Base-by-base conservation (phyloP, 2,888 invertebrate genomes). In the Andrena minutula region DNA sequence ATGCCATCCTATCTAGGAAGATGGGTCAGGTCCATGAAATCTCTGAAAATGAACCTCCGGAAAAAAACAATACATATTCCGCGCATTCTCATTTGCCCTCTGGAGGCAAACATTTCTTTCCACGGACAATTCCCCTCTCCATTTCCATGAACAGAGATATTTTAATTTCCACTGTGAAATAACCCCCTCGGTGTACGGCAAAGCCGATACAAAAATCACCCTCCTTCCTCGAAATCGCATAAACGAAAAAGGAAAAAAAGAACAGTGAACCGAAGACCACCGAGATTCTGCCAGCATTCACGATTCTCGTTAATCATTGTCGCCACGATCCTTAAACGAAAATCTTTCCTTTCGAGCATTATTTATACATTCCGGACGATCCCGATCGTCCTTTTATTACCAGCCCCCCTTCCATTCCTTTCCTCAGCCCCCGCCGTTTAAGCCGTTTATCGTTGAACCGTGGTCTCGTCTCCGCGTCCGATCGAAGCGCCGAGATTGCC, bases 401-500 rank as follows among this genome's bases (percentile, higher is more conserved):
- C 60, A 56, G 47, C 28, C 12, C 16, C 35, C 16, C 16, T 41
- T 23, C 35, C 51, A 23, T 51, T 51, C 49, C 32, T 0, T 6
- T 30, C 60, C 47, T 12, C 35, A 16, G 49, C 8, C 26, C 49
- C 53, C 41, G 16, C 20, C 75, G 49, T 60, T 74, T 80, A 84
- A 82, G 73, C 79, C 84, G 70, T 85, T 84, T 85, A 82, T 84
- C 75, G 74, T 75, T 66, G n/a, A 73, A 75, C 71, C 72, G 32
- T 75, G 75, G 65, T 68, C 63, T 72, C 73, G 79, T 77, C 79
- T 72, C 74, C 74, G 63, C 72, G 80, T 77, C 74, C 64, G 85
- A 79, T 80, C 75, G 83, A 75, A 80, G 81, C 69, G 70, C 71
- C 51, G 68, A 86, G 85, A 83, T 83, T 83, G 77, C 64, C 63